Conservation (phyloP, 2,888 invertebrate species). For the Pristionchus exspectatus region DNA sequence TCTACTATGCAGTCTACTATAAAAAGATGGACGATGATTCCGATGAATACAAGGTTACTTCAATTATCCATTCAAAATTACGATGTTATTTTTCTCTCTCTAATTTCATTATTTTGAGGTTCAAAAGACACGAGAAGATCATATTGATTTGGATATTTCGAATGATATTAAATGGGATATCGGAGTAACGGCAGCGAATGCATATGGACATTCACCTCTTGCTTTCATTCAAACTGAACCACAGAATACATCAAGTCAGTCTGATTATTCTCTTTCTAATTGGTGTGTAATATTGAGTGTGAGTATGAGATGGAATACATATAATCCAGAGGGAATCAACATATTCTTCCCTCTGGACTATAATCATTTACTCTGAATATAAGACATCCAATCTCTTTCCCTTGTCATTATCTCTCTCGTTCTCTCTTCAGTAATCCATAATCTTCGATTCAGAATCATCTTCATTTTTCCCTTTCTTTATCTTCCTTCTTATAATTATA, state of each 20-base stretch:
- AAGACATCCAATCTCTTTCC: background rate
- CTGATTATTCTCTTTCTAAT: background rate
- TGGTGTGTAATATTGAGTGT: too few relatives aligned
- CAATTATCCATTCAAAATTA: background rate
- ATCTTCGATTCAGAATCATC: background rate
- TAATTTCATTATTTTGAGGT: background rate
- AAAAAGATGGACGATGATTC: constrained; percentile 57
- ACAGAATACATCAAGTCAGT: background rate
- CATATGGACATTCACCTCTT: constrained; percentile 64
- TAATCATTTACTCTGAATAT: too few relatives aligned
- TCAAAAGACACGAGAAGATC: background rate
- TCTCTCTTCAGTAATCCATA: background rate
- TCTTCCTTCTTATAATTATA: constrained; percentile 52
- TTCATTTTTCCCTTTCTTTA: constrained; percentile 56
- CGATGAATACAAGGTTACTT: constrained; percentile 54
- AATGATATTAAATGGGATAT: constrained; percentile 58
- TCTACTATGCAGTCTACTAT: constrained; percentile 68
- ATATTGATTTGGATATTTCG: constrained; percentile 14
- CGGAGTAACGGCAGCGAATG: constrained; percentile 67
- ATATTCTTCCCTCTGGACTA: too few relatives aligned
- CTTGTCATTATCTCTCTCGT: background rate
- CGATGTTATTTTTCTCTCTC: background rate
- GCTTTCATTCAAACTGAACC: constrained; percentile 58
- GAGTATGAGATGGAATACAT: too few relatives aligned
- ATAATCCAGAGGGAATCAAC: too few relatives aligned